Base-by-base conservation (phyloP, 37 sponge, comb jelly and placozoan species). In the Cliona cf. orientalis region DNA sequence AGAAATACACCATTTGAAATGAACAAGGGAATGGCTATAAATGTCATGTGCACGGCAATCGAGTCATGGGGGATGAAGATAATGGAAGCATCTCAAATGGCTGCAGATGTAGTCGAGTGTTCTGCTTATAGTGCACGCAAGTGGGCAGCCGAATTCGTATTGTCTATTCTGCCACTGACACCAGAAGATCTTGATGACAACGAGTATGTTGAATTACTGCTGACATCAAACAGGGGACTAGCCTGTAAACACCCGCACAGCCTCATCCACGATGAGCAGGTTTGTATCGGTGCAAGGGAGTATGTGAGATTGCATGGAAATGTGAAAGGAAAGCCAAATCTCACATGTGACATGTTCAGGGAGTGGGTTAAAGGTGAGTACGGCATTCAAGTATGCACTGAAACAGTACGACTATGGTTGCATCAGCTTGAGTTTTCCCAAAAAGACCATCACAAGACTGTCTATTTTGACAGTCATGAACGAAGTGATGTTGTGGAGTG, bases 401-500 rank as follows among this genome's bases (percentile, higher is more conserved):
- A 35, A 39, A 79, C 80, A 66, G 80, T 69, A 37, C 9, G 33
- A 11, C 9, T 35, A 57, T 79, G 69, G 68, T 69, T 79, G 21
- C 46, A 46, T 19, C 45, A 79, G 55, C 57, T 79, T 0, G 69
- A 69, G 46, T 79, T 79, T 46, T n/a, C 53, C 28, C 69, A 33
- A 14, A 45, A 28, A 42, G 56, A 66, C 7, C 57, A 67, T 31
- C 29, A 61, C 9, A 75, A 84, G 34, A 68, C 69, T 12, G 62
- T 73, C 22, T 84, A 62, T 59, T 63, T 76, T 76, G 85, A 75
- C 33, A 77, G 85, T 7, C 85, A 84, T 32, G 85, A 76, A 34
- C 21, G 76, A 23, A 29, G 35, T 34, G 85, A 84, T 66, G 85
- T 84, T 28, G 69, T 74, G 61, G 66, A 66, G 17, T 39, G 14